These are phyloP conservation scores for Acleris cristana DNA, from an alignment of 2,888 invertebrate species.

Conservation along the genomic window DNA sequence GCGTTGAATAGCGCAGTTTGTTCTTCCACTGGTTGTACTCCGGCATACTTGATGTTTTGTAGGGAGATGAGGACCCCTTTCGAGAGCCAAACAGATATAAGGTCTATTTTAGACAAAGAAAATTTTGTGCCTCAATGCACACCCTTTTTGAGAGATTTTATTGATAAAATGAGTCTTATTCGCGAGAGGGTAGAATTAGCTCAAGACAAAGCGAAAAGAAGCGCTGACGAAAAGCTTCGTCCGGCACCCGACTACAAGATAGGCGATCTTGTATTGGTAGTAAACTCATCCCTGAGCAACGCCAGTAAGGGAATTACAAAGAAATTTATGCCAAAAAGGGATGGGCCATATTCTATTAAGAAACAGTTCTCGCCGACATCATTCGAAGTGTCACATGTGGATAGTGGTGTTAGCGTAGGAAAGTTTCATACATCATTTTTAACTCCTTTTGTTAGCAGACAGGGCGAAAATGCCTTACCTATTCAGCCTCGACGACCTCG, in stretches of 20 bases:
- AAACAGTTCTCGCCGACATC: not conserved
- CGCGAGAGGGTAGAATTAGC: conserved; percentile 6
- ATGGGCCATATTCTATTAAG: too few species aligned
- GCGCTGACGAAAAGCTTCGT: conserved; percentile 4
- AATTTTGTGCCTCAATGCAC: conserved; percentile 43
- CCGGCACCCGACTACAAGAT: not conserved
- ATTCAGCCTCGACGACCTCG: not conserved
- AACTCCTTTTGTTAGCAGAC: not conserved
- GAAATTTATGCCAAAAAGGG: conserved; percentile 5
- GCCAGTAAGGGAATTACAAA: conserved; percentile 28
- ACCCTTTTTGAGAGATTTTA: conserved; percentile 32
- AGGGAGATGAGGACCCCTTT: conserved; percentile 33
- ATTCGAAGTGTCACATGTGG: conserved; percentile 2
- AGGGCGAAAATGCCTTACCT: not conserved
- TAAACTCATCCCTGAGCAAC: conserved; percentile 22
- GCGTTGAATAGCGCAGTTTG: conserved; percentile 20
- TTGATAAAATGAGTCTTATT: not conserved
- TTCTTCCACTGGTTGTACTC: conserved; percentile 19
- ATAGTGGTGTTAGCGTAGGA: not conserved
- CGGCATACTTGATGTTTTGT: conserved; percentile 10
- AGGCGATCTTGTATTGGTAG: conserved; percentile 29
- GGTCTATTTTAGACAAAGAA: conserved; percentile 30
- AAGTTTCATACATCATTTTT: not conserved
- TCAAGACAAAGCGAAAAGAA: conserved; percentile 9
- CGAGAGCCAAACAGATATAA: conserved; percentile 29